phyloP scores from a whole-genome alignment of 2,888 invertebrate species.

The Odontothrips loti region DNA sequence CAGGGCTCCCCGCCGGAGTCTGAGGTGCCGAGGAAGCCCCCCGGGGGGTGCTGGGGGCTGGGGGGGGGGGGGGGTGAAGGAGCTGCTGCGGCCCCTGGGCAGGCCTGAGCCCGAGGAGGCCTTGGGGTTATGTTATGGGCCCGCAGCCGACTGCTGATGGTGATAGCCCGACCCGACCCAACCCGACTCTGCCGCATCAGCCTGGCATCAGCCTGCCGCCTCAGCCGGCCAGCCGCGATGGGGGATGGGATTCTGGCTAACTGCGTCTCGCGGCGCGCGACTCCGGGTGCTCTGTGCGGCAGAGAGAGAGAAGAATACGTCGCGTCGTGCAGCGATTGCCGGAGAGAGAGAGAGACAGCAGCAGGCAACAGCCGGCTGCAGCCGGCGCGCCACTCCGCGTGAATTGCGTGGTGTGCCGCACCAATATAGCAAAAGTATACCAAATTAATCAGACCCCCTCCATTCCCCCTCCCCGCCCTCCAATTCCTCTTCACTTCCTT shows the following conservation, averaged over 20 bases:
- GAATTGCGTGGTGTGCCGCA: no score
- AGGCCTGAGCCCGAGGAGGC: no score
- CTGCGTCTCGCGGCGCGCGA: background rate
- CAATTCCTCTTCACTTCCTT: background rate
- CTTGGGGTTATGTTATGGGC: no score
- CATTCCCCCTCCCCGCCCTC: background rate
- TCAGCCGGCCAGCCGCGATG: background rate
- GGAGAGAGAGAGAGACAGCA: background rate
- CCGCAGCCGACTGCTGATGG: no score
- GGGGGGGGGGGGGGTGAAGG: no score
- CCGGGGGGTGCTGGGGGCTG: no score
- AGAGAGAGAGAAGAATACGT: background rate
- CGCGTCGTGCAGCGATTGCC: background rate
- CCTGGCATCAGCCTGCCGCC: background rate
- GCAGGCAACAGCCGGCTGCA: background rate
- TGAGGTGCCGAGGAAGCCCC: no score
- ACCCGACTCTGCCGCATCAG: no score
- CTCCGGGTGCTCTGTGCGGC: background rate
- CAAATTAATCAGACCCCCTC: background rate
- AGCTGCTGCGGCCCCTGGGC: no score
- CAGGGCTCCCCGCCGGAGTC: no score
- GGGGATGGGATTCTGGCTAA: slow-evolving; percentile 7
- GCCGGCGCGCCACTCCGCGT: background rate
- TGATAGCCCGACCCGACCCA: background rate
- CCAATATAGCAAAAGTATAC: background rate